Conservation (phyloP, 2,888 invertebrate species). For the Ochropleura plecta region DNA sequence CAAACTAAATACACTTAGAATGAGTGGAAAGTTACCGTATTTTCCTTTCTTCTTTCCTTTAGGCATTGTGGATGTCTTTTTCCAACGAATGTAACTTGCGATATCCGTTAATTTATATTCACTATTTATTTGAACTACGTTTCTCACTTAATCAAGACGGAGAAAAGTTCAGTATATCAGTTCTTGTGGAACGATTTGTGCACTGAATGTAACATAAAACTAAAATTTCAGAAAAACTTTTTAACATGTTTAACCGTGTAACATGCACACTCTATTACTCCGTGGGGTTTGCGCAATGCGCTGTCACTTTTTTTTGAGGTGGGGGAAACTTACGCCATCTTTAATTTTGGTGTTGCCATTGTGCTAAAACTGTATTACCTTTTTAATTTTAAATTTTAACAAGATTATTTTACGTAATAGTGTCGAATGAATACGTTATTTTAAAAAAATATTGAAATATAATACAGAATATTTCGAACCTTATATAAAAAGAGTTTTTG, state of each 20-base stretch:
- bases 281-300: slow-evolving; percentile 84
- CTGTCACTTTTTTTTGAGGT: slow-evolving; percentile 78
- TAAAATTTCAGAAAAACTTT: slow-evolving; percentile 93
- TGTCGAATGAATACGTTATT: accelerated
- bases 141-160: slow-evolving; percentile 94
- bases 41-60: slow-evolving; percentile 94
- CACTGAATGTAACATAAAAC: slow-evolving; percentile 93
- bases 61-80: slow-evolving; percentile 91
- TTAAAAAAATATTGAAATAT: too few relatives aligned
- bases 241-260: slow-evolving; percentile 93
- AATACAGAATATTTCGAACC: background rate
- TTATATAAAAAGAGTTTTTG: accelerated
- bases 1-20: slow-evolving; percentile 42
- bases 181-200: slow-evolving; percentile 93
- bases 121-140: slow-evolving; percentile 86
- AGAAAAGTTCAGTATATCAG: slow-evolving; percentile 94
- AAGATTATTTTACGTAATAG: background rate
- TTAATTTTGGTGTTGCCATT: slow-evolving; percentile 73
- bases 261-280: slow-evolving; percentile 87
- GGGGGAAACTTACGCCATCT: slow-evolving; percentile 79
- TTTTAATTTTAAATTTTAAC: background rate
- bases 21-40: slow-evolving; percentile 90
- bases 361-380: slow-evolving; percentile 4
- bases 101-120: slow-evolving; percentile 90
- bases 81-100: slow-evolving; percentile 76